Conservation (phyloP, 2,113 vertebrate species). For the Heteronetta atricapilla region DNA sequence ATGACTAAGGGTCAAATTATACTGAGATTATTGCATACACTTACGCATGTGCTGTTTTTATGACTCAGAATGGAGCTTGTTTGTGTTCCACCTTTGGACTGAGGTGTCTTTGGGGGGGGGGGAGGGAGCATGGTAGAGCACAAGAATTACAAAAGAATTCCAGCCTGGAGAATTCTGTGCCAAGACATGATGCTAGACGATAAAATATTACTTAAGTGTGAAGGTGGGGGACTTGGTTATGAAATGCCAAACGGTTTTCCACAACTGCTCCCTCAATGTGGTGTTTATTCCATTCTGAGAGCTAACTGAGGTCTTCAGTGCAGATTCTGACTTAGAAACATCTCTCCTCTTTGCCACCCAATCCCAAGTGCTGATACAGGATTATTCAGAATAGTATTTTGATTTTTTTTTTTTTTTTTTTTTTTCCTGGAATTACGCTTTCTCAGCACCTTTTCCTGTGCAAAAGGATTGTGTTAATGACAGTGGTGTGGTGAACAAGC, state of each 20-base stretch:
- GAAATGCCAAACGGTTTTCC: slow-evolving; percentile 38
- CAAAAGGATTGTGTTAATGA: background rate
- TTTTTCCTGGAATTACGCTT: background rate
- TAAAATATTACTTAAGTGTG: slow-evolving; percentile 39
- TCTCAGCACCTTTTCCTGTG: background rate
- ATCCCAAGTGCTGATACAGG: background rate
- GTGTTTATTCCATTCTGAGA: background rate
- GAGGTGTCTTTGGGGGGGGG: slow-evolving; percentile 44
- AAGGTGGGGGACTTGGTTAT: slow-evolving; percentile 47
- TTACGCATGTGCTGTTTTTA: slow-evolving; percentile 74
- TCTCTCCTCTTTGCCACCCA: background rate
- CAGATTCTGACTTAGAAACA: background rate
- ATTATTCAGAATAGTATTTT: background rate
- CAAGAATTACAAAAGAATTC: slow-evolving; percentile 64
- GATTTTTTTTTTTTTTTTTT: background rate
- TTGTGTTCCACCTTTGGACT: slow-evolving; percentile 75
- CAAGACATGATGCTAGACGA: slow-evolving; percentile 50
- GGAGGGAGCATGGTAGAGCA: slow-evolving; percentile 15
- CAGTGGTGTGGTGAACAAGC: background rate
- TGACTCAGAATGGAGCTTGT: slow-evolving; percentile 77
- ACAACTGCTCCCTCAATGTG: background rate
- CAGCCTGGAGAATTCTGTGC: slow-evolving; percentile 40
- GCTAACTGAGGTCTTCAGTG: background rate
- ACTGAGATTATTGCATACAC: slow-evolving; percentile 77
- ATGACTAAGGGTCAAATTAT: slow-evolving; percentile 85